Base-by-base conservation (phyloP, 2,797 vertebrate species). In the Coccyzus lansbergi region DNA sequence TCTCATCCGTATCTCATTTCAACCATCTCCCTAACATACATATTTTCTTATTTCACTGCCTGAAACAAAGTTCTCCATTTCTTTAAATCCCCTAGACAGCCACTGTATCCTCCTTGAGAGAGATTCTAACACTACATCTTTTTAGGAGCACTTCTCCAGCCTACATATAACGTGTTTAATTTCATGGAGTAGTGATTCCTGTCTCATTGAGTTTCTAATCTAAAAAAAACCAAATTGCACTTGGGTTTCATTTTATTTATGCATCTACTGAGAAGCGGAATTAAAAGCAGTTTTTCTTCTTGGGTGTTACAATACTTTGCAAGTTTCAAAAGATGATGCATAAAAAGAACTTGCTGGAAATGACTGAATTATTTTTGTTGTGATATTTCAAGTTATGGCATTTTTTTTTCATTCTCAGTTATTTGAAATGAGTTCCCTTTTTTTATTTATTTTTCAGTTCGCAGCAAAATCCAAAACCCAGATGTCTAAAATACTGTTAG, bases 181-280 rank as follows among this genome's bases (percentile, higher is more conserved):
- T 96, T 96, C 93, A 94, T 92, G 85, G 87, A 93, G 89, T 94
- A 88, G 58, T 86, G 96, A 94, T 93, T 79, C 42, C 72, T 59
- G 53, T 90, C 87, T 85, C 76, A 81, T 15, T 69, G 82, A 91
- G 76, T 75, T 83, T 78, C 89, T 31, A 81, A 95, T 93, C 83
- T 78, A 52, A 90, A 81, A 38, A 78, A 91, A 53, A 22, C 46
- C 51, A 88, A 83, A 96, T 88, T 59, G 26, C 62, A 59, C 65
- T 83, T 58, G 46, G 38, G 82, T 62, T 89, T 90, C 38, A 2
- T 92, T 90, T 92, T 85, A 89, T 51, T 24, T 58, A 53, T 76
- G 36, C 29, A 53, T 64, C 51, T 44, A 52, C 38, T 8, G 42
- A 75, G 76, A 86, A 75, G 86, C 24, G 69, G 65, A 83, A 92